Evolutionary conservation across 2,888 invertebrate genomes (phyloP), one percentile per base, ranked within the genome.

Genomic region (Conchocele bisecta): DNA sequence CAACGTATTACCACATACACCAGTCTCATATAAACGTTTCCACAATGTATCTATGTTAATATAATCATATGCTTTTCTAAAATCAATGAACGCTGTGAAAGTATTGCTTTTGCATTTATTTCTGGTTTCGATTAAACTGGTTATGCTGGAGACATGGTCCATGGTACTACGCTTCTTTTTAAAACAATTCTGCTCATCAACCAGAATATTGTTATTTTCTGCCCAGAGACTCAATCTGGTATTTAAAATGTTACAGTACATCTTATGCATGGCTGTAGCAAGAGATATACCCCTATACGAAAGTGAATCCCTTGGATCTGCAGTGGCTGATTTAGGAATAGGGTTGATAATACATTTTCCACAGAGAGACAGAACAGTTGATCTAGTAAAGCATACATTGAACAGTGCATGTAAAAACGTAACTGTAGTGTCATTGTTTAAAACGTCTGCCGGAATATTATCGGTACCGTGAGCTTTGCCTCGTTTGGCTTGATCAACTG

Each of bases 131-230:
- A 61, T 48, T 24, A 56, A 35, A 42, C 20, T 56, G 3, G 61
- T 50, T 7, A 68, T 28, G 2, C 35, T 17, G 2, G 33, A 37
- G 3, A 68, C 7, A 26, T 68, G 68, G 26, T 68, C 68, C 13
- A 57, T 3, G 3, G 61, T 61, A 9, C 46, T 56, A 1, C 61
- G 46, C 1, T 37, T 28, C 50, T 61, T 61, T 17, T 61, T 28
- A 29, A 61, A 68, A 24, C 61, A 56, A 56, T 68, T 68, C 20
- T 68, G 68, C 31, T 68, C 57, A 31, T 68, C 68, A 35, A 31
- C 29, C n/a, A 68, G 6, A 3, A 56, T 20, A 15, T 54, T 31
- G 13, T 39, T 46, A 2, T 1, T 4, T 0, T 60, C 37, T 1
- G 41, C n/a, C 33, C 35, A 53, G 15, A n/a, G 29, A 60, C 4